These are phyloP conservation scores for Achroia grisella DNA, from an alignment of 1,140 invertebrate genomes.

Conservation along the genomic window DNA sequence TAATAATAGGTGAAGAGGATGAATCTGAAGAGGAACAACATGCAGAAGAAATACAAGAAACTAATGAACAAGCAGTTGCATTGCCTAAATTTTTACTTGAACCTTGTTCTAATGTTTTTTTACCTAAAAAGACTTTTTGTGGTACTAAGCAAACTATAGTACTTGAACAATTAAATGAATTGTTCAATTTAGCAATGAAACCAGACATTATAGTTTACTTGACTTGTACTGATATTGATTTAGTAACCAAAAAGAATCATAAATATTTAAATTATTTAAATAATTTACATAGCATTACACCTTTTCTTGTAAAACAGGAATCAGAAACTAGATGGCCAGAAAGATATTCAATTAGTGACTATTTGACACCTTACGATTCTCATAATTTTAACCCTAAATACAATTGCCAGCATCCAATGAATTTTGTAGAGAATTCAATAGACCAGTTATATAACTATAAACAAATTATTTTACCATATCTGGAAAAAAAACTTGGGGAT, in stretches of 20 bases:
- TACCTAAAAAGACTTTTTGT: conserved; percentile 21
- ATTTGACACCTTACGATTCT: conserved; percentile 28
- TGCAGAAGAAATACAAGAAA: conserved; percentile 30
- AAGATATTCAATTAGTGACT: conserved; percentile 35
- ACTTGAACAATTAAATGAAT: conserved; percentile 36
- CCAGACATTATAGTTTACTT: conserved; percentile 74
- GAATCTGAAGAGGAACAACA: conserved; percentile 32
- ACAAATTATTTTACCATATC: conserved; percentile 39
- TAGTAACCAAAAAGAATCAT: conserved; percentile 53
- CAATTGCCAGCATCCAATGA: conserved; percentile 49
- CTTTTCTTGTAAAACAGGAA: conserved; percentile 27
- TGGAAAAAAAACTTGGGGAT: conserved; percentile 67
- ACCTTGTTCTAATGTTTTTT: conserved; percentile 33
- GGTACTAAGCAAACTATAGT: conserved; percentile 29
- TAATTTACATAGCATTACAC: conserved; percentile 23
- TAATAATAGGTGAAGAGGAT: conserved; percentile 24
- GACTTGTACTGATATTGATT: conserved; percentile 71
- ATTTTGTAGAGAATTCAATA: conserved; percentile 53
- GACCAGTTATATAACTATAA: conserved; percentile 67
- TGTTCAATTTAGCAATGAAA: conserved; percentile 47
- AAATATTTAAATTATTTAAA: conserved; percentile 63
- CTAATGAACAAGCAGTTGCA: conserved; percentile 27
- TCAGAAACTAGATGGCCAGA: conserved; percentile 44
- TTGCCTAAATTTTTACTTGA: conserved; percentile 53
- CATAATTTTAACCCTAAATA: conserved; percentile 53